A percentile compares a stretch with the other conserved stretches of the same genome.
These are phyloP conservation scores for Callosobruchus maculatus DNA, from an alignment of 2,888 invertebrate species.

Conservation along the genomic window DNA sequence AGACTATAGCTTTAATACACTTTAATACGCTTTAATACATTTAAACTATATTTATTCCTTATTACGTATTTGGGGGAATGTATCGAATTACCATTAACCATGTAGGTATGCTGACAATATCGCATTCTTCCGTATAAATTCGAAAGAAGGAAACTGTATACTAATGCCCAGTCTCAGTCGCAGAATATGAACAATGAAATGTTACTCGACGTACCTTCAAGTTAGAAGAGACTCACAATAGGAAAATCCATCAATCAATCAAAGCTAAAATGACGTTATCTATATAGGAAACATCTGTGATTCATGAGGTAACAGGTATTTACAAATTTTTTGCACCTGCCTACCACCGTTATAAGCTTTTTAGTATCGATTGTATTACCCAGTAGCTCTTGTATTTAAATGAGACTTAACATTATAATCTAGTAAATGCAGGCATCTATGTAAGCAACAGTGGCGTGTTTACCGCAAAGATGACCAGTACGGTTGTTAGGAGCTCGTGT, in stretches of 20 bases:
- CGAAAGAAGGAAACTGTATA: not conserved
- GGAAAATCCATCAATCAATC: constrained; percentile 20
- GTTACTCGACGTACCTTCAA: not conserved
- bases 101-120: not conserved
- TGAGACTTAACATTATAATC: not conserved
- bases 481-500: too few relatives aligned
- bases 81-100: not conserved
- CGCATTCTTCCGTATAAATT: not conserved
- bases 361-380: not conserved
- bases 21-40: too few relatives aligned
- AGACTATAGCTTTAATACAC: too few relatives aligned
- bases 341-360: constrained; percentile 4
- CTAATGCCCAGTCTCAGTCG: not conserved
- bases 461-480: not conserved
- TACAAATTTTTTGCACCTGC: constrained; percentile 7
- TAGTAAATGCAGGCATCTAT: not conserved
- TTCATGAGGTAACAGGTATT: constrained; percentile 20
- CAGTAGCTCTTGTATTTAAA: not conserved
- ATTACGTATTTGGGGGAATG: too few relatives aligned
- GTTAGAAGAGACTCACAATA: not conserved
- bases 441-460: not conserved
- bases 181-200: not conserved
- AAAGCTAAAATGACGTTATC: constrained; percentile 20
- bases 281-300: constrained; percentile 23
- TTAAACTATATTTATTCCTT: too few relatives aligned